Evolutionary conservation across 1,140 invertebrate genomes (phyloP).

Genomic region (Watersipora subatra): DNA sequence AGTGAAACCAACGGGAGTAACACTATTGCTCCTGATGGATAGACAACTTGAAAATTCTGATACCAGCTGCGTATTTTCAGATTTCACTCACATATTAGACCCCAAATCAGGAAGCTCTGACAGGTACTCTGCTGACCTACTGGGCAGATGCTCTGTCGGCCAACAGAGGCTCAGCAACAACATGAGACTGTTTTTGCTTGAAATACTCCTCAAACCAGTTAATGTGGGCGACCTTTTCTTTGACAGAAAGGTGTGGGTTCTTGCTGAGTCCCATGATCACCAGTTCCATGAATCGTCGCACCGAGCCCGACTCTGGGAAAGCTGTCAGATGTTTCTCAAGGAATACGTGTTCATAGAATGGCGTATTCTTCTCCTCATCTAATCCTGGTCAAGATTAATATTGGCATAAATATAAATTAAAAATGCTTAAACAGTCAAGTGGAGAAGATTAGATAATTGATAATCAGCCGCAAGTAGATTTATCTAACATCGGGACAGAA

Average conservation of each 20-base stretch:
- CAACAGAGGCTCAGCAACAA: neutral
- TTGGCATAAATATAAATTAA: neutral
- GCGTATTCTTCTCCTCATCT: constrained; percentile 50
- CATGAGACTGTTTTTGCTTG: constrained; percentile 48
- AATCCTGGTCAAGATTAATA: too few species aligned
- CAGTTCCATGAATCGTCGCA: constrained; percentile 92
- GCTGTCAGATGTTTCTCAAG: constrained; percentile 66
- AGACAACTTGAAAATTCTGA: too few species aligned
- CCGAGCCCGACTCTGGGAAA: constrained; percentile 72
- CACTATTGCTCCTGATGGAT: too few species aligned
- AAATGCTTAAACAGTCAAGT: neutral
- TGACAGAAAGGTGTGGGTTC: constrained; percentile 74
- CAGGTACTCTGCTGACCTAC: too few species aligned
- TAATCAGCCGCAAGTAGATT: too few species aligned
- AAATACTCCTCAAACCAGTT: constrained; percentile 87
- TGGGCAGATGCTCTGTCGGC: too few species aligned
- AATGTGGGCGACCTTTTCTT: constrained; percentile 79
- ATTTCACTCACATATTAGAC: too few species aligned
- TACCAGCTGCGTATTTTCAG: too few species aligned
- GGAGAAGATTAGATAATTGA: too few species aligned
- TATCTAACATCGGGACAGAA: too few species aligned
- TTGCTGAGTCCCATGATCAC: constrained; percentile 84
- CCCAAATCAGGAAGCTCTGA: too few species aligned
- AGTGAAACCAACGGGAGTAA: too few species aligned
- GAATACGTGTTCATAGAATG: constrained; percentile 61